A percentile compares a stretch with the other conserved stretches of the same genome.
phyloP scores from a whole-genome alignment of 2,113 vertebrate species.

The Neodontobutis hainanensis region DNA sequence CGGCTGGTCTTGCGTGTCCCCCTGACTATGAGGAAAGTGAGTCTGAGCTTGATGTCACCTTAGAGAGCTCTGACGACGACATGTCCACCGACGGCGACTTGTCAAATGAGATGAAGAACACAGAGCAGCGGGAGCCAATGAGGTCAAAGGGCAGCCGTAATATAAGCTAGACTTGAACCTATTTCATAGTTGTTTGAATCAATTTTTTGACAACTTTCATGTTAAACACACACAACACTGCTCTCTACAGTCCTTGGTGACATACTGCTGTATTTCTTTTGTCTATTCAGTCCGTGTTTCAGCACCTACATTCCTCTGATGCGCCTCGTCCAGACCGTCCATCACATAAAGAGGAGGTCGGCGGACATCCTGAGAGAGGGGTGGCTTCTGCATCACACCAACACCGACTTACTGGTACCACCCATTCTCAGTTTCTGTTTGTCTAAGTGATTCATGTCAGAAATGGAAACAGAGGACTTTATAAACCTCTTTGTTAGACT shows the following conservation, averaged over 20 bases:
- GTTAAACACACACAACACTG: too few species aligned
- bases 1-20: not conserved
- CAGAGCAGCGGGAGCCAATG: constrained; percentile 44
- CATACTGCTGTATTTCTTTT: constrained; percentile 10
- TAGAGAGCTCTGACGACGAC: constrained; percentile 44
- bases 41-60: constrained; percentile 21
- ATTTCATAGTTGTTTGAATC: too few species aligned
- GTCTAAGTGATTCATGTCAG: constrained; percentile 44
- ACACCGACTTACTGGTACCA: constrained; percentile 88
- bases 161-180: too few species aligned
- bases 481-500: too few species aligned
- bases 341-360: constrained; percentile 95
- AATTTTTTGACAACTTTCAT: too few species aligned
- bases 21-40: constrained; percentile 30
- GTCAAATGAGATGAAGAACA: too few species aligned
- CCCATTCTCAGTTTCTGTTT: too few species aligned
- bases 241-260: too few species aligned
- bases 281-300: constrained; percentile 84
- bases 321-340: constrained; percentile 95
- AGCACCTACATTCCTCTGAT: constrained; percentile 98
- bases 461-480: too few species aligned
- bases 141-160: constrained; percentile 48
- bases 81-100: constrained; percentile 36
- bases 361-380: constrained; percentile 94
- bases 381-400: constrained; percentile 97